Base-by-base conservation (phyloP, 2,113 vertebrate species). In the Caretta caretta region DNA sequence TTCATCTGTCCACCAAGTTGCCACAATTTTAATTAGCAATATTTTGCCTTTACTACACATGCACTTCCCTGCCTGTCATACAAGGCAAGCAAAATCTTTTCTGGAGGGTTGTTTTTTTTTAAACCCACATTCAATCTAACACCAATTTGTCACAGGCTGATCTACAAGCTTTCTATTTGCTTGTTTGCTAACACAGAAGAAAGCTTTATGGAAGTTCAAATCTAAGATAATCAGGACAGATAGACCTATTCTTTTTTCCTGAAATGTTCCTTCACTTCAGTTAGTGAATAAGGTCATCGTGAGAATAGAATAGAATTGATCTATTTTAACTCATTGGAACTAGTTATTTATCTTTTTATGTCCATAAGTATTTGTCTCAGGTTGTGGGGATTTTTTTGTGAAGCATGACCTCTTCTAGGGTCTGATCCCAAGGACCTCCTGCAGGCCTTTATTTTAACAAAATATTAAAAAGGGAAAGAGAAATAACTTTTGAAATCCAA, bases 1-100 rank as follows among this genome's bases (percentile, higher is more conserved):
- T 92, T 46, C 83, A 93, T 91, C 84, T 29, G 59, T n/a, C 59
- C 25, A 54, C 91, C 95, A 76, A 83, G 72, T 84, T 84, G 42
- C 89, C 90, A 81, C 22, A 38, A 8, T 83, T 42, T 78, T 85
- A 80, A 87, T 92, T 38, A 25, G 89, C 90, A 92, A 80, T 8
- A 16, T 46, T 38, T 88, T 48, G 84, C 80, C 49, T 42, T 53
- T 93, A 69, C 78, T 10, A 65, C n/a, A 27, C 84, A 87, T 53
- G 79, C 11, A 62, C 54, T 65, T 65, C 7, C 35, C 62, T n/a
- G 31, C 14, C 62, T 75, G 69, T 22, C 69, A 75, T 38, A 22
- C 20, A 75, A 75, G 20, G 9, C 38, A 38, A 38, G 19, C n/a
- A 20, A 75, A 38, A 75, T 75, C n/a, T 75, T 75, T 75, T 75